Evolutionary conservation across 2,113 vertebrate species (phyloP).

Genomic region (Chloroceryle aenea): DNA sequence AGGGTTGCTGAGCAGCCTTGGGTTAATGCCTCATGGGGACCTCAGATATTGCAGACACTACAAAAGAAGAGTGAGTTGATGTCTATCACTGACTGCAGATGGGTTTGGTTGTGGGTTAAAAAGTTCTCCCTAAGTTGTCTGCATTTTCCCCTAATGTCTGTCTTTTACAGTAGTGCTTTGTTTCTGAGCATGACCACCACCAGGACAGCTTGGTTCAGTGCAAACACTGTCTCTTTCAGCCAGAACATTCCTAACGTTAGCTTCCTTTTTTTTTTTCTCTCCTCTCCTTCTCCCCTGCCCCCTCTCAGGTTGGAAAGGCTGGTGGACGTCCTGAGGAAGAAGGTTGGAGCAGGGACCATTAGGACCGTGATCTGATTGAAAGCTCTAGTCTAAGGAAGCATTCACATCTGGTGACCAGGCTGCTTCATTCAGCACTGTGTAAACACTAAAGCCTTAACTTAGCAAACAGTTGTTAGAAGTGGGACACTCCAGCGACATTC

Average conservation of each 20-base stretch:
- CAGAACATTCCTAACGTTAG: conserved; percentile 74
- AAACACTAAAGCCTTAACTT: conserved; percentile 90
- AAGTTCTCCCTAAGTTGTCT: conserved; percentile 61
- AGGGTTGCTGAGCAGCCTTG: not conserved
- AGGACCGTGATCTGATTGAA: conserved; percentile 91
- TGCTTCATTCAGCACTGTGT: conserved; percentile 88
- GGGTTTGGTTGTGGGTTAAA: conserved; percentile 56
- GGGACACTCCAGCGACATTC: conserved; percentile 87
- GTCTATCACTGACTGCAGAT: conserved; percentile 30
- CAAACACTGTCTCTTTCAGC: conserved; percentile 77
- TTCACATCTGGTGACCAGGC: conserved; percentile 93
- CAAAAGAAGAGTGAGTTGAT: conserved; percentile 26
- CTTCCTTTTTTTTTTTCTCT: conserved; percentile 61
- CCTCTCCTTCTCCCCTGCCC: conserved; percentile 24
- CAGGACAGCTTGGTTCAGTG: conserved; percentile 69
- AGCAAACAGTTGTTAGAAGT: conserved; percentile 93
- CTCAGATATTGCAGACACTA: not conserved
- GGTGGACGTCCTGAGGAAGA: conserved; percentile 97
- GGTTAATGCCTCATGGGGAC: not conserved
- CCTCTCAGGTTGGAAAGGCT: conserved; percentile 91
- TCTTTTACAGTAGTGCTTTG: conserved; percentile 73
- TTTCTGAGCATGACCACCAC: conserved; percentile 72
- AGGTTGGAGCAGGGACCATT: conserved; percentile 90
- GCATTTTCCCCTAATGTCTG: conserved; percentile 63
- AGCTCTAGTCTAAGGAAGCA: conserved; percentile 77